phyloP scores from a whole-genome alignment of 92 coral and sea anemone genomes.

The Palythoa heliodiscus region DNA sequence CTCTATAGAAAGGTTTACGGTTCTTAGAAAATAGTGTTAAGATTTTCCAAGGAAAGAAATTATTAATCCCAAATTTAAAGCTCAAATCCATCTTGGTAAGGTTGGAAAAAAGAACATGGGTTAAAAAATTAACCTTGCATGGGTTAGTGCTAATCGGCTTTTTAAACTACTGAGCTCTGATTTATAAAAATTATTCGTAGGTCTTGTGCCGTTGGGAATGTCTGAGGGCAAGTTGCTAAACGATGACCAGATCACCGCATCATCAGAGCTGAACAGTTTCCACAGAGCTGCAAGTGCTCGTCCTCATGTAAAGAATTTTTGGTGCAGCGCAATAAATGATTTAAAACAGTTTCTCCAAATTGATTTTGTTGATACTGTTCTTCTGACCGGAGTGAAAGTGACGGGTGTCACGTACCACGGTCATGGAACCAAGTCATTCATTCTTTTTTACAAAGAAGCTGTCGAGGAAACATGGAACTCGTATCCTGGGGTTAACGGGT shows the following conservation, averaged over 20 bases:
- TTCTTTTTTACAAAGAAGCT: constrained; percentile 13
- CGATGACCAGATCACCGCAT: constrained; percentile 29
- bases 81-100: no score
- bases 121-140: not conserved
- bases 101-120: no score
- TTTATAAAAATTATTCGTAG: not conserved
- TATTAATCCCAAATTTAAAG: no score
- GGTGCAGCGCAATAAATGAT: constrained; percentile 29
- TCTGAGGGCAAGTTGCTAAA: constrained; percentile 10
- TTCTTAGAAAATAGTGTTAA: no score
- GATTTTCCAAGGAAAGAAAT: no score
- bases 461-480: constrained; percentile 1
- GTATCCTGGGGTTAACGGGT: constrained; percentile 18
- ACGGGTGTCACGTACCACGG: constrained; percentile 1
- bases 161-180: not conserved
- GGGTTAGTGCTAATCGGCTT: no score
- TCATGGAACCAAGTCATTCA: constrained; percentile 24
- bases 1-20: no score
- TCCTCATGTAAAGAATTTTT: constrained; percentile 6
- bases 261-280: constrained; percentile 28
- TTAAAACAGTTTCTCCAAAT: constrained; percentile 29
- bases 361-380: constrained; percentile 18
- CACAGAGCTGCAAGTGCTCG: constrained; percentile 26
- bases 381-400: constrained; percentile 23
- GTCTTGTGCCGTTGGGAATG: constrained; percentile 37